Evolutionary conservation across 2,888 invertebrate genomes (phyloP).

Genomic region (Axea sp.): DNA sequence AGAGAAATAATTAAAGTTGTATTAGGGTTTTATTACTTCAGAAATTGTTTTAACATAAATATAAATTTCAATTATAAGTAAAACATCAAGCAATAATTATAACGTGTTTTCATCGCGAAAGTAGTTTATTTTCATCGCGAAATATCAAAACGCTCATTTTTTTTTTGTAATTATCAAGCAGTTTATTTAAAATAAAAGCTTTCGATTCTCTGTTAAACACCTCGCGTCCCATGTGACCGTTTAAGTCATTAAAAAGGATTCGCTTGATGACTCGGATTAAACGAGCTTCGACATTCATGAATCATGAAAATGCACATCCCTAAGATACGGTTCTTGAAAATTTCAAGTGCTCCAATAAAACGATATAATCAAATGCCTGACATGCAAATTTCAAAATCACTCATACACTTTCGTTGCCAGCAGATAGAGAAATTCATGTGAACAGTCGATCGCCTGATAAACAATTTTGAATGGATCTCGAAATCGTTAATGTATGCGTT

Average conservation of each 20-base stretch:
- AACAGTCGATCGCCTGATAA: slow-evolving; percentile 6
- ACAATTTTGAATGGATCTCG: slow-evolving; percentile 1
- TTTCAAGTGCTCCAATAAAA: neutral
- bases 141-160: no score
- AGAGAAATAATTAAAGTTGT: neutral
- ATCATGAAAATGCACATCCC: neutral
- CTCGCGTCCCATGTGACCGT: neutral
- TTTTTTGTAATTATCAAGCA: no score
- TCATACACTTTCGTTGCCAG: no score
- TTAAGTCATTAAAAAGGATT: neutral
- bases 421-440: no score
- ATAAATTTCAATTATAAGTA: no score
- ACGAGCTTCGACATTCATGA: slow-evolving; percentile 5
- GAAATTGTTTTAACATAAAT: no score
- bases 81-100: no score
- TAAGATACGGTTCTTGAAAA: neutral
- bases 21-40: no score
- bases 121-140: no score
- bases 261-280: neutral
- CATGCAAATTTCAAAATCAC: no score
- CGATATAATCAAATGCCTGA: neutral
- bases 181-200: neutral
- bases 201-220: neutral
- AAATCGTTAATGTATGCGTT: slow-evolving; percentile 22
- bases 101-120: no score